phyloP scores from a whole-genome alignment of 1,140 invertebrate genomes.

The Aphidius ervi region DNA sequence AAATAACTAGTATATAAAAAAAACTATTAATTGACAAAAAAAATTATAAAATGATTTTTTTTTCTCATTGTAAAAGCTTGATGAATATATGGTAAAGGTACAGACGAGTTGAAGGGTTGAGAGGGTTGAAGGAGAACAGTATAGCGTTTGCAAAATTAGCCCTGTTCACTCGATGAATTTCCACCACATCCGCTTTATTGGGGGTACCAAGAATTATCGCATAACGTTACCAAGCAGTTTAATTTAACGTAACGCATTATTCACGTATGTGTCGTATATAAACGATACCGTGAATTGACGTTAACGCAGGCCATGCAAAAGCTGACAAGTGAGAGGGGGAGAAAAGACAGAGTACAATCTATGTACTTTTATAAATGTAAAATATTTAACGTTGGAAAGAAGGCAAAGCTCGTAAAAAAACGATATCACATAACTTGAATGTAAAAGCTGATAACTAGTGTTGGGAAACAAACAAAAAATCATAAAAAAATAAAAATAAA shows the following conservation, averaged over 20 bases:
- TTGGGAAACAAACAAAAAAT: too few relatives aligned
- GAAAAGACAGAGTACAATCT: not conserved
- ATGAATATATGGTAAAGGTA: not conserved
- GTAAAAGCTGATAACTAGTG: too few relatives aligned
- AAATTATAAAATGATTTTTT: too few relatives aligned
- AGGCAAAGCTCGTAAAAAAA: too few relatives aligned
- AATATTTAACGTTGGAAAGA: too few relatives aligned
- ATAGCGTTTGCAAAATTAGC: conserved; percentile 14
- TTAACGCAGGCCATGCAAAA: not conserved
- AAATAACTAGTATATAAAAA: too few relatives aligned
- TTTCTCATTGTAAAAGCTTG: too few relatives aligned
- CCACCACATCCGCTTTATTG: conserved; percentile 22
- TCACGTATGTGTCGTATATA: conserved; percentile 15
- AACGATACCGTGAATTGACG: conserved; percentile 15
- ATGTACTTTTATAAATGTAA: too few relatives aligned
- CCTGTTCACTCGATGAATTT: conserved; percentile 19
- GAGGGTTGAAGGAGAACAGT: not conserved
- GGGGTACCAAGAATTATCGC: conserved; percentile 20
- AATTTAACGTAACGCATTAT: conserved; percentile 23
- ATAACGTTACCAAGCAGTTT: conserved; percentile 19
- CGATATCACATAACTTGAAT: too few relatives aligned
- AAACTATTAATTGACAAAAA: too few relatives aligned
- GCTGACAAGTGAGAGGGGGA: not conserved
- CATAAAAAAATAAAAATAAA: too few relatives aligned
- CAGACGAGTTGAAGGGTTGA: not conserved